Conservation (phyloP, 2,888 invertebrate genomes). For the Acheta domesticus region DNA sequence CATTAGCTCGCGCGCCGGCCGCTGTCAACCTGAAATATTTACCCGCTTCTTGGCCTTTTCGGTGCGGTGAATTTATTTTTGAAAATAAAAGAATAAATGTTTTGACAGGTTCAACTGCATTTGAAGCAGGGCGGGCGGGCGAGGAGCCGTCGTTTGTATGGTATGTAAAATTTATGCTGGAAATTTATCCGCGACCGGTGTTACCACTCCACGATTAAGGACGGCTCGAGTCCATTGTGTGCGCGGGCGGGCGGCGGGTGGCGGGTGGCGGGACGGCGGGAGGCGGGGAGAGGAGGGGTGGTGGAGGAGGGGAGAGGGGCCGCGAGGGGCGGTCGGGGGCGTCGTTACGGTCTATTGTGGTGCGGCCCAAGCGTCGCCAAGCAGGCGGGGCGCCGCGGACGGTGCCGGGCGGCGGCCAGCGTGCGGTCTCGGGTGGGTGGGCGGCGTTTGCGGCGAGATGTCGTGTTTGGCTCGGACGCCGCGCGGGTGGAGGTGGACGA, state of each 20-base stretch:
- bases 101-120: not conserved
- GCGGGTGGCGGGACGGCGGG: not conserved
- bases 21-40: slow-evolving; percentile 11
- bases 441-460: too few species aligned
- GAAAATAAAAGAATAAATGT: slow-evolving; percentile 3
- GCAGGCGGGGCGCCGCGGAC: too few species aligned
- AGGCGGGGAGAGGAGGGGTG: not conserved
- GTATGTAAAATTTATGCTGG: not conserved
- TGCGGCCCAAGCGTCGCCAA: too few species aligned
- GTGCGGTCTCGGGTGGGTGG: too few species aligned
- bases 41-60: slow-evolving; percentile 18
- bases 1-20: not conserved
- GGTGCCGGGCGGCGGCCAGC: too few species aligned
- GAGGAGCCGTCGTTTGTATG: not conserved
- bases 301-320: not conserved
- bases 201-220: not conserved
- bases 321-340: too few species aligned
- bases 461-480: too few species aligned
- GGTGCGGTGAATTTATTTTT: not conserved
- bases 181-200: slow-evolving; percentile 18
- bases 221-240: not conserved
- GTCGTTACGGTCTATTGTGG: too few species aligned
- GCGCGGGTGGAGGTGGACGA: too few species aligned
- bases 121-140: not conserved
- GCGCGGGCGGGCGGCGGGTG: not conserved